Evolutionary conservation across 2,888 invertebrate genomes (phyloP), one percentile per base, ranked within the genome.

Genomic region (Drosophila demipolita): DNA sequence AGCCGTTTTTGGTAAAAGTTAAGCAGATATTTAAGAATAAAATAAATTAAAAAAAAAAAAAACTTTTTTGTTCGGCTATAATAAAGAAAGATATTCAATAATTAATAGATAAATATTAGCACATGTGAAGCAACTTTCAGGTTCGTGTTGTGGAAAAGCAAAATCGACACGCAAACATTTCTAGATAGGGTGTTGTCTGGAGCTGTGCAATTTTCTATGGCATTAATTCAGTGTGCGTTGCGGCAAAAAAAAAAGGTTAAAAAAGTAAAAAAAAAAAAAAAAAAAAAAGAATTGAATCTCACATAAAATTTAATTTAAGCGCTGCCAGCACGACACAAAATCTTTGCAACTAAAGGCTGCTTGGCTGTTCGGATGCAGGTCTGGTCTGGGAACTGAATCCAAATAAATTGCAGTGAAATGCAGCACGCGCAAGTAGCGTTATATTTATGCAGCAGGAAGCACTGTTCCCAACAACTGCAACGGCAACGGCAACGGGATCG

Each of bases 401-500:
- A 89, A 87, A 90, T 89, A 90, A 90, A 90, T 89, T 87, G 79
- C 83, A 83, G 66, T 73, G 75, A 86, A 83, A 83, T 88, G 89
- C 82, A 77, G 82, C 83, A 73, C 79, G 69, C 78, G 88, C 89
- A 83, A 86, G 87, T 88, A 81, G 90, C 89, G 82, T 77, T 75
- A 87, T 90, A 90, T 86, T 86, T 90, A 83, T 86, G 89, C 87
- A 86, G 72, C 89, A 55, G 90, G 87, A 85, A 89, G 80, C 88
- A 63, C 62, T 40, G 72, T 49, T 58, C 40, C 59, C 59, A 40
- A 35, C 69, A 55, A 66, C 23, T 20, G 45, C 54, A 49, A 63
- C 58, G 63, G 66, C 69, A 65, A 68, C 35, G 77, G 58, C 45
- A 45, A 58, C 53, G 53, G 45, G 52, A 48, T 8, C 42, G 35